Evolutionary conservation across 2,113 vertebrate genomes (phyloP).

Genomic region (Calypte anna): DNA sequence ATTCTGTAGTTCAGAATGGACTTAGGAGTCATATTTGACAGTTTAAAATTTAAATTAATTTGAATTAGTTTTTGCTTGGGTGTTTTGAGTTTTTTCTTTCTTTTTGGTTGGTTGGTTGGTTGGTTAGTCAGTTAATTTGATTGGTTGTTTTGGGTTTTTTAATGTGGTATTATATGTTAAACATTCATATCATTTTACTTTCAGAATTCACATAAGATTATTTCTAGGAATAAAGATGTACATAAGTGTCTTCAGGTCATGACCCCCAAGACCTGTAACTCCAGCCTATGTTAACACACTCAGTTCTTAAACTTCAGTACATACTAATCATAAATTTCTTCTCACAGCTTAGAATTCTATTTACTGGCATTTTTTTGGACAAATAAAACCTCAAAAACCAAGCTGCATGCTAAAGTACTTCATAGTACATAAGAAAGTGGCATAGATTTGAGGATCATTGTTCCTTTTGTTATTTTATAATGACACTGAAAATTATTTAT

Average conservation of each 20-base stretch:
- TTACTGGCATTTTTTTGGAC: not conserved
- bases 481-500: not conserved
- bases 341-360: not conserved
- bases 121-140: no score
- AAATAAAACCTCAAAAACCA: not conserved
- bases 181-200: not conserved
- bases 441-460: not conserved
- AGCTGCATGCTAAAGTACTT: not conserved
- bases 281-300: not conserved
- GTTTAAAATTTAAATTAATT: not conserved
- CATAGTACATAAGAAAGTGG: not conserved
- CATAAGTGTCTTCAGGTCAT: not conserved
- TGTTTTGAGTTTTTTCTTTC: no score
- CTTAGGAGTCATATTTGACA: not conserved
- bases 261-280: not conserved
- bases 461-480: not conserved
- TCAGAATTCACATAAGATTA: not conserved
- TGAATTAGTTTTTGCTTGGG: not conserved
- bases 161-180: not conserved
- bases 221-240: not conserved
- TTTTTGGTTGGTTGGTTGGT: no score
- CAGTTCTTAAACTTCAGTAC: not conserved
- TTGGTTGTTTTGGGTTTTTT: no score
- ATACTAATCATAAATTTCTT: not conserved
- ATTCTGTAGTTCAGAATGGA: not conserved